Conservation (phyloP, 2,797 vertebrate genomes). For the Myiothlypis coronata region DNA sequence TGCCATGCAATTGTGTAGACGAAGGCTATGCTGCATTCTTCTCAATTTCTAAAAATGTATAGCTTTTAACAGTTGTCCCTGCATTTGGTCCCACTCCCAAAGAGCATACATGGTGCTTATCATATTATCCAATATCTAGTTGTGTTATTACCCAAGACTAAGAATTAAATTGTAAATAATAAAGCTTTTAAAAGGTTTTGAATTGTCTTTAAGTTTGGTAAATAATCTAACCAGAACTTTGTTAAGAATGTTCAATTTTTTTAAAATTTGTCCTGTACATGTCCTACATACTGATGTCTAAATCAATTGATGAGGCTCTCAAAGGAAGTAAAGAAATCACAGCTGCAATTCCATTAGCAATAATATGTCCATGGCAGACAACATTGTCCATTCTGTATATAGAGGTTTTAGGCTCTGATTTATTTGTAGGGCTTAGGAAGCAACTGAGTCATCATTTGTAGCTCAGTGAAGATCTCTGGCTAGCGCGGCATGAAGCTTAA, state of each 20-base stretch:
- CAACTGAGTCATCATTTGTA: not conserved
- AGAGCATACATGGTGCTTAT: not conserved
- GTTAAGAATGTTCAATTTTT: not conserved
- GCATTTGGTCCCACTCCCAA: not conserved
- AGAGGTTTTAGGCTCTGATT: slow-evolving; percentile 1
- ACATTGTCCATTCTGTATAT: not conserved
- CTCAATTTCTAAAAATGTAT: not conserved
- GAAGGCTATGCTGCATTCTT: not conserved
- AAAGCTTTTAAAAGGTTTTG: not conserved
- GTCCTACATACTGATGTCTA: not conserved
- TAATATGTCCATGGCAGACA: not conserved
- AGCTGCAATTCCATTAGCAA: not conserved
- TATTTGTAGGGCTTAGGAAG: not conserved
- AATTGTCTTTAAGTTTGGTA: not conserved
- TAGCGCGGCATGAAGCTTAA: not conserved
- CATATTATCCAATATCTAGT: not conserved
- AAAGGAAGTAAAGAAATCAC: not conserved
- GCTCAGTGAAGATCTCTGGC: not conserved
- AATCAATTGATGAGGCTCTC: not conserved
- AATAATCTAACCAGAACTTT: not conserved
- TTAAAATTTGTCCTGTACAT: not conserved
- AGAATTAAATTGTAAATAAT: not conserved
- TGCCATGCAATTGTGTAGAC: not conserved
- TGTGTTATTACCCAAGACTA: not conserved
- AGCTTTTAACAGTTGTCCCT: not conserved